Evolutionary conservation across 1,140 invertebrate genomes (phyloP).

Genomic region (Cotesia chilonis): DNA sequence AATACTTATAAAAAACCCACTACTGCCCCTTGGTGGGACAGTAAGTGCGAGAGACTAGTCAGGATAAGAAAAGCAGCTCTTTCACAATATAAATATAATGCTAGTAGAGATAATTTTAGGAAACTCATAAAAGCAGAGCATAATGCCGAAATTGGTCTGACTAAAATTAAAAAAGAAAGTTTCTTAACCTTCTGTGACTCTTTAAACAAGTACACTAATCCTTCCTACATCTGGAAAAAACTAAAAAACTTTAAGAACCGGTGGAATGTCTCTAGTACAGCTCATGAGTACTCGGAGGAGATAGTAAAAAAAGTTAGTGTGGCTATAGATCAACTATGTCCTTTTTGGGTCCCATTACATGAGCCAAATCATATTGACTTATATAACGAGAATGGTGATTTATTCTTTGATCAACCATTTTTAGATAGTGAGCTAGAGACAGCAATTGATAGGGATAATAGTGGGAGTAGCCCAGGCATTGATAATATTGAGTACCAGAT

Average conservation of each 20-base stretch:
- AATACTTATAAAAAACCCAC: not conserved
- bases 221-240: not conserved
- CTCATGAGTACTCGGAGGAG: not conserved
- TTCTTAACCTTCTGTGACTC: conserved; percentile 29
- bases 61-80: conserved; percentile 13
- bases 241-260: conserved; percentile 25
- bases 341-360: not conserved
- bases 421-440: not conserved
- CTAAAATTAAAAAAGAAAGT: not conserved
- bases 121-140: not conserved
- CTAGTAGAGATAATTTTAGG: not conserved
- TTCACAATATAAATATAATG: conserved; percentile 1
- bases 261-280: not conserved
- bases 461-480: not conserved
- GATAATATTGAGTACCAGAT: conserved; percentile 15
- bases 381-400: not conserved
- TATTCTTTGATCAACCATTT: not conserved
- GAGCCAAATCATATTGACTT: not conserved
- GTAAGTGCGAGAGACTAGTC: not conserved
- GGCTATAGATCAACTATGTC: conserved; percentile 2
- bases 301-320: not conserved
- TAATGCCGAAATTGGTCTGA: not conserved
- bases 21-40: not conserved
- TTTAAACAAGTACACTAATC: not conserved
- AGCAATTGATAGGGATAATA: not conserved